A percentile compares a stretch with the other conserved stretches of the same genome.
phyloP scores from a whole-genome alignment of 2,888 invertebrate genomes.

The Synergus gifuensis region DNA sequence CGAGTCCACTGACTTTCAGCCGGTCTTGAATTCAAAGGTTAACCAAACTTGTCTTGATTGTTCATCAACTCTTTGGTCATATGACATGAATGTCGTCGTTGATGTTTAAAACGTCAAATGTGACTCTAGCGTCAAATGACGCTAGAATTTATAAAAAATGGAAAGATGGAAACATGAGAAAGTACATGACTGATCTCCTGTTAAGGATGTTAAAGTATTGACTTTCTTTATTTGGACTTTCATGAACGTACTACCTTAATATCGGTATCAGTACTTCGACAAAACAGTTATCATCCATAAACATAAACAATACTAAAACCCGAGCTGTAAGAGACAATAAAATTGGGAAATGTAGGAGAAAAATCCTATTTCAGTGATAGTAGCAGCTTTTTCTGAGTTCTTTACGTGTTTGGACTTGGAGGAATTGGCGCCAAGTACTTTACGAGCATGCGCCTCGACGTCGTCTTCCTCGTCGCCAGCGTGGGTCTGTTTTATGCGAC shows the following conservation, averaged over 20 bases:
- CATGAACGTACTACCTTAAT: background rate
- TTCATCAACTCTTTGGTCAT: background rate
- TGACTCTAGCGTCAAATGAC: no score
- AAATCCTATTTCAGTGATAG: slow-evolving; percentile 47
- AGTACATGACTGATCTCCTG: no score
- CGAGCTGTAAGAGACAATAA: background rate
- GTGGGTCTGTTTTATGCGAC: slow-evolving; percentile 74
- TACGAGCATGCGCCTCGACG: slow-evolving; percentile 70
- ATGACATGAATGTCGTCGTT: no score
- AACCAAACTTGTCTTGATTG: background rate
- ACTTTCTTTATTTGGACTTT: background rate
- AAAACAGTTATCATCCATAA: background rate
- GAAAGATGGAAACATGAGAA: no score
- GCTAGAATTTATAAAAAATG: no score
- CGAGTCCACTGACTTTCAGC: background rate
- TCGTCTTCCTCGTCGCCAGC: slow-evolving; percentile 57
- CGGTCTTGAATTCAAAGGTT: background rate
- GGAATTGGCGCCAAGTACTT: slow-evolving; percentile 73
- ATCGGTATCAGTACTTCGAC: background rate
- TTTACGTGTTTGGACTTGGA: slow-evolving; percentile 50
- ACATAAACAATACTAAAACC: background rate
- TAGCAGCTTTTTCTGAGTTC: slow-evolving; percentile 49
- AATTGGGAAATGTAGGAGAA: background rate
- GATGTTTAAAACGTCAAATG: no score
- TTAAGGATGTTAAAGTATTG: no score